Percentiles rank a stretch among this genome's conserved stretches.
Conservation (phyloP, 2,888 invertebrate species). For the Malthinus seriepunctatus region DNA sequence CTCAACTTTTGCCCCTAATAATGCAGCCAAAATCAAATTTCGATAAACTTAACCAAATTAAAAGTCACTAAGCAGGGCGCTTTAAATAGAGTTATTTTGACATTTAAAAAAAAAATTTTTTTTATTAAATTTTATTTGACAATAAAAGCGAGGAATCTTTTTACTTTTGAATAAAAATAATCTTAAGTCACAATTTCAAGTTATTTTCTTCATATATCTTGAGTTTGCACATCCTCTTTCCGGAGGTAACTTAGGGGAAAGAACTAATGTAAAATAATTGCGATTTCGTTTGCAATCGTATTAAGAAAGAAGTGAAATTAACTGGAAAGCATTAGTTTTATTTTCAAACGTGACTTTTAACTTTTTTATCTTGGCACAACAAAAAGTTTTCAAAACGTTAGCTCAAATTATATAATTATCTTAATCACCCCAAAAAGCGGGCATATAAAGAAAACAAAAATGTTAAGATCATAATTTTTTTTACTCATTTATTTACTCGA, state of each 20-base stretch:
- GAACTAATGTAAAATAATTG: slow-evolving; percentile 51
- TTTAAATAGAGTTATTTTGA: too few relatives aligned
- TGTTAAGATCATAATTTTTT: slow-evolving; percentile 14
- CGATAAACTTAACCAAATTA: too few relatives aligned
- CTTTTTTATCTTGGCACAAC: slow-evolving; percentile 26
- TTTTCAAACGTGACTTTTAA: slow-evolving; percentile 32
- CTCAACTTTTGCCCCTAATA: too few relatives aligned
- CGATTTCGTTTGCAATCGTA: slow-evolving; percentile 43
- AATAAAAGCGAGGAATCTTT: slow-evolving; percentile 20
- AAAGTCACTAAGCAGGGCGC: too few relatives aligned
- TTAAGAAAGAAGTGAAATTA: slow-evolving; percentile 47
- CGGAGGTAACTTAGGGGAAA: slow-evolving; percentile 36
- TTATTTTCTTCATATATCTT: slow-evolving; percentile 48
- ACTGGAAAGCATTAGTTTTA: slow-evolving; percentile 48
- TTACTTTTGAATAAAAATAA: slow-evolving; percentile 46
- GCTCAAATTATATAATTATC: slow-evolving; percentile 27
- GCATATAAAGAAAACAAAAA: slow-evolving; percentile 19
- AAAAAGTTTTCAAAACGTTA: slow-evolving; percentile 27
- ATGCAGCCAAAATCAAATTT: too few relatives aligned
- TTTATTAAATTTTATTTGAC: too few relatives aligned
- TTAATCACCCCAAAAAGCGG: slow-evolving; percentile 19
- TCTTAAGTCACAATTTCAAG: slow-evolving; percentile 47
- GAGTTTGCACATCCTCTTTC: slow-evolving; percentile 42
- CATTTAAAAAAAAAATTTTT: too few relatives aligned
- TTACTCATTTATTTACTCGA: neutral